Evolutionary conservation across 2,888 invertebrate species (phyloP).

Genomic region (Brachycybe producta): DNA sequence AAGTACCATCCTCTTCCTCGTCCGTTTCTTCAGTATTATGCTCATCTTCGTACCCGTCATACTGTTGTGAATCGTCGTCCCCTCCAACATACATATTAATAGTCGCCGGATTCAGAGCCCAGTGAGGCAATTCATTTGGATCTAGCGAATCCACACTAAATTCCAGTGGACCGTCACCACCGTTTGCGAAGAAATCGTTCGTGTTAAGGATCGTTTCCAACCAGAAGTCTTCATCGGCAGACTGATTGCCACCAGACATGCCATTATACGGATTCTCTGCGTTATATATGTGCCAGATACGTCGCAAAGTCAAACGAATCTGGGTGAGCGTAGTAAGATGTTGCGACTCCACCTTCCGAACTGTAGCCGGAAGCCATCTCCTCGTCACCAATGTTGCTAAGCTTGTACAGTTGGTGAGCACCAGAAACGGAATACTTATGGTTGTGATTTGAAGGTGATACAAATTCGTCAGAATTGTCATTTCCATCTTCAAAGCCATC

Average conservation of each 20-base stretch:
- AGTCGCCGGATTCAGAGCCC: neutral
- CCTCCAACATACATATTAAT: too few species aligned
- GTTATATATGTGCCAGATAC: neutral
- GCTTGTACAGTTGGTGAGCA: neutral
- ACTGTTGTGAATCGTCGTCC: neutral
- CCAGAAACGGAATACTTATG: neutral
- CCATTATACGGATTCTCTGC: neutral
- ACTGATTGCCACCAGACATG: neutral
- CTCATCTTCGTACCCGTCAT: neutral
- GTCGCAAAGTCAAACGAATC: constrained; percentile 6
- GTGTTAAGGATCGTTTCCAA: constrained; percentile 3
- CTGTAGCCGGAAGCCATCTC: neutral
- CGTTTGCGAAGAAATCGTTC: constrained; percentile 2
- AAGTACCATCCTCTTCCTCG: neutral
- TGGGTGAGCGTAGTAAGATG: neutral
- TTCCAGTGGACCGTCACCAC: constrained; percentile 1
- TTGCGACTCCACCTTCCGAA: neutral
- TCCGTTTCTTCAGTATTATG: neutral
- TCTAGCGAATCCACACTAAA: neutral
- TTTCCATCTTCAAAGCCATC: constrained; percentile 23
- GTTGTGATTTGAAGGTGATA: too few species aligned
- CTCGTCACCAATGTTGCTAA: neutral
- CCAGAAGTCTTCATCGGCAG: constrained; percentile 6
- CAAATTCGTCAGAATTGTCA: neutral
- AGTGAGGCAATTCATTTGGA: neutral